Evolutionary conservation across 1,140 invertebrate species (phyloP), one percentile per base, ranked within the genome.

Genomic region (Drosophila mauritiana): DNA sequence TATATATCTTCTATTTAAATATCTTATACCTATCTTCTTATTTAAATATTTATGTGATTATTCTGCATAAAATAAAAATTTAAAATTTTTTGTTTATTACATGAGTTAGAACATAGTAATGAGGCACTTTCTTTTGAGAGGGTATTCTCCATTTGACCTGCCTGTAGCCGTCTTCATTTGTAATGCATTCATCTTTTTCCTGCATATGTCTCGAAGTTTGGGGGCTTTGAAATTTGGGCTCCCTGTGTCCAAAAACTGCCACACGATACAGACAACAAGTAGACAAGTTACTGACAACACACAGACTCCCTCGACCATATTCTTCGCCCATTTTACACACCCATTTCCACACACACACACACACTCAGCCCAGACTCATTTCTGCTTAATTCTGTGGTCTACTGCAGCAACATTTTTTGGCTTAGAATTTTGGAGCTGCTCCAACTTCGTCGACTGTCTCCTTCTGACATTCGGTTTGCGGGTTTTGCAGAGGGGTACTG

Each of bases 161-260:
- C 55, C 48, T 49, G 37, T 58, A 43, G 64, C 43, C 48, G 49
- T 73, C 63, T 82, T 75, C 46, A 88, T 78, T 78, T 78, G 59
- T 75, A 88, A 88, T 83, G 64, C 79, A 88, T 89, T 88, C 72
- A 89, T 88, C 75, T 80, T 89, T 88, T 79, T 79, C 65, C 49
- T 62, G 36, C 42, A 34, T 59, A 48, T 73, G 57, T 42, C n/a
- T 46, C 68, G n/a, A 45, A 59, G 45, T 36, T 36, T 36, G 40
- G 51, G 40, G 78, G 61, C 45, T 63, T 67, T 68, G 40, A 58
- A 82, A 64, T 40, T 43, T 55, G 79, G 75, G 45, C 39, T 45
- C 39, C 34, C 49, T 20, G 62, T 27, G 57, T 34, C 31, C 57
- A 63, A 54, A 78, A 48, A 76, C 56, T 51, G 72, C 76, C 80